A percentile compares a stretch with the other conserved stretches of the same genome.
Conservation (phyloP, 2,888 invertebrate genomes). For the Aspidiotus destructor region DNA sequence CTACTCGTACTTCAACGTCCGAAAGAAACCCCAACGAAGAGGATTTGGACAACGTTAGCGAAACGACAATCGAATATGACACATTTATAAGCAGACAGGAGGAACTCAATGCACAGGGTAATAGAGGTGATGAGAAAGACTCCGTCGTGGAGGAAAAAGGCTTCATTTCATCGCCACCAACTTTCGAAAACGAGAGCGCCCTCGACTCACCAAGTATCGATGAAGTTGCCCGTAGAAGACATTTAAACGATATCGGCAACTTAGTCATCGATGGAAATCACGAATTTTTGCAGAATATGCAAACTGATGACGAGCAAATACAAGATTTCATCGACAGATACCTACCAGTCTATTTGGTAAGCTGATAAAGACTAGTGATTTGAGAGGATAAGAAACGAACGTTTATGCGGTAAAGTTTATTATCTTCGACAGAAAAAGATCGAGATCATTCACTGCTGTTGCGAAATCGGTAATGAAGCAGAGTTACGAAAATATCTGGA, state of each 20-base stretch:
- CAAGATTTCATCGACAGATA: conserved; percentile 72
- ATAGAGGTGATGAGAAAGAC: no score
- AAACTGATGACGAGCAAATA: conserved; percentile 63
- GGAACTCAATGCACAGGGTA: no score
- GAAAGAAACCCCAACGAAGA: no score
- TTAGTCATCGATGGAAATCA: conserved; percentile 84
- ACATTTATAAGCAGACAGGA: no score
- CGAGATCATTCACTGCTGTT: conserved; percentile 74
- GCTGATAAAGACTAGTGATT: conserved; percentile 34
- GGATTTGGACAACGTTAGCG: no score
- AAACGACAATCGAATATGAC: no score
- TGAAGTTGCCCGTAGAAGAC: conserved; percentile 19
- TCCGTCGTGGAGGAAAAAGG: no score
- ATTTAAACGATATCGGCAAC: conserved; percentile 77
- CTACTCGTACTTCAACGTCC: no score
- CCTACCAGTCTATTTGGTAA: conserved; percentile 78
- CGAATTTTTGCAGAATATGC: conserved; percentile 58
- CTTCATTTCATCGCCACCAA: no score
- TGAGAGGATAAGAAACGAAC: no score
- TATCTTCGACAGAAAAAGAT: conserved; percentile 64
- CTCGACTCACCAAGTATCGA: neutral
- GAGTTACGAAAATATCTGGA: conserved; percentile 78
- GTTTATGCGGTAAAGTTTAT: neutral
- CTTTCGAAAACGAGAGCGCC: no score
- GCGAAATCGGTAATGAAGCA: conserved; percentile 70